Conservation (phyloP, 2,113 vertebrate species). For the Willisornis vidua region DNA sequence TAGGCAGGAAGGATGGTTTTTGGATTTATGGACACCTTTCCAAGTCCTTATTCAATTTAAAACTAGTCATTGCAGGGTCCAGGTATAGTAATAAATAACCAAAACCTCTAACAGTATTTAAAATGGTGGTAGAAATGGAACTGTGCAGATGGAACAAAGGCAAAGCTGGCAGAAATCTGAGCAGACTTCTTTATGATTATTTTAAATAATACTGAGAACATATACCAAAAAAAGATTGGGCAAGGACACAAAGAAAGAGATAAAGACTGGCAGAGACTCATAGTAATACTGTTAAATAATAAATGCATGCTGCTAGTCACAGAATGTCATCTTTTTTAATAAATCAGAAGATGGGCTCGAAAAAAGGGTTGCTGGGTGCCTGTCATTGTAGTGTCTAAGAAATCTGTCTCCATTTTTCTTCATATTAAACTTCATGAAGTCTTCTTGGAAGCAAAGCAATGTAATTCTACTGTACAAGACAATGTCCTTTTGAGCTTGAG, state of each 20-base stretch:
- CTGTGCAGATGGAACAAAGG: neutral
- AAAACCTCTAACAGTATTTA: neutral
- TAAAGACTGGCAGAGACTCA: neutral
- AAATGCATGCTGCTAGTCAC: neutral
- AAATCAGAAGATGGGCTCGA: neutral
- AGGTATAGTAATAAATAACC: neutral
- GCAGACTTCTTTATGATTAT: neutral
- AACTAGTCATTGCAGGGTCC: neutral
- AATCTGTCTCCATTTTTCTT: neutral
- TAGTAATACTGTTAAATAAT: neutral
- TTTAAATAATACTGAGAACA: constrained; percentile 36
- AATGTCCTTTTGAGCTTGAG: neutral
- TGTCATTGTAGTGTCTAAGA: neutral
- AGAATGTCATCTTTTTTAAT: neutral
- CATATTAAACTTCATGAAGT: neutral
- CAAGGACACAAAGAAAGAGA: constrained; percentile 9
- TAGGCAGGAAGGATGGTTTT: neutral
- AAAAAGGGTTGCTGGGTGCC: neutral
- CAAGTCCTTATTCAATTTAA: neutral
- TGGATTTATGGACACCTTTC: neutral
- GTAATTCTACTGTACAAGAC: neutral
- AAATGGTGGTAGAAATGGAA: neutral
- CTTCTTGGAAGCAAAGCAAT: neutral
- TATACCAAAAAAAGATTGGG: constrained; percentile 7
- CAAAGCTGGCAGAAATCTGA: constrained; percentile 1